phyloP scores from a whole-genome alignment of 1,140 invertebrate species.

The Hycleus phaleratus region DNA sequence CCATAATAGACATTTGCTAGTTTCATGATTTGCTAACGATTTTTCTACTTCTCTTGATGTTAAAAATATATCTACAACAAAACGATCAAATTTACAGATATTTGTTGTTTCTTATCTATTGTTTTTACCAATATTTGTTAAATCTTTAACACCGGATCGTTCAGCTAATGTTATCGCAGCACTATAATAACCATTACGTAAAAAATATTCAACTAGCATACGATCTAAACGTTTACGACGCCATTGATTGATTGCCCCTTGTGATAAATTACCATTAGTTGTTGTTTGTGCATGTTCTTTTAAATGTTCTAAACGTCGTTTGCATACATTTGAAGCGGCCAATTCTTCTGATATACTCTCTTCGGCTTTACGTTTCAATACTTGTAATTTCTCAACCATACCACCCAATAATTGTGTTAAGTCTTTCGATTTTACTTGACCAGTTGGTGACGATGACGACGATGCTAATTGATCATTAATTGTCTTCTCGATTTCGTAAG shows the following conservation, averaged over 20 bases:
- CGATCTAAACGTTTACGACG: constrained; percentile 81
- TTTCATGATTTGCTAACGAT: constrained; percentile 71
- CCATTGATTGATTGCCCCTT: constrained; percentile 70
- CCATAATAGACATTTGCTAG: constrained; percentile 87
- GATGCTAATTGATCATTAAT: constrained; percentile 42
- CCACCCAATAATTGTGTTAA: constrained; percentile 76
- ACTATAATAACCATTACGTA: constrained; percentile 93
- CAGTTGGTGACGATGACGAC: constrained; percentile 7
- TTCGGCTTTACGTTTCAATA: constrained; percentile 88
- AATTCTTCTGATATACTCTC: constrained; percentile 89
- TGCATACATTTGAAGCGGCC: constrained; percentile 77
- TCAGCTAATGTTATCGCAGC: constrained; percentile 81
- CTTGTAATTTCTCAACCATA: constrained; percentile 79
- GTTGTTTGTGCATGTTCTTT: constrained; percentile 63
- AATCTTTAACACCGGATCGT: constrained; percentile 71
- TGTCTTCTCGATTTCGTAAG: constrained; percentile 73
- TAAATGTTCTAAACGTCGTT: constrained; percentile 85
- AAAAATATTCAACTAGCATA: constrained; percentile 93
- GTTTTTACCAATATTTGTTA: constrained; percentile 79
- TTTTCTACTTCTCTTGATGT: constrained; percentile 83
- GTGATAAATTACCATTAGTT: constrained; percentile 30
- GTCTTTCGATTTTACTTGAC: constrained; percentile 52
- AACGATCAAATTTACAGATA: constrained; percentile 77
- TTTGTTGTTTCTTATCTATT: constrained; percentile 62
- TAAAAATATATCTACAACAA: constrained; percentile 70